Conservation (phyloP, 2,888 invertebrate genomes). For the Campopleginae sp. region DNA sequence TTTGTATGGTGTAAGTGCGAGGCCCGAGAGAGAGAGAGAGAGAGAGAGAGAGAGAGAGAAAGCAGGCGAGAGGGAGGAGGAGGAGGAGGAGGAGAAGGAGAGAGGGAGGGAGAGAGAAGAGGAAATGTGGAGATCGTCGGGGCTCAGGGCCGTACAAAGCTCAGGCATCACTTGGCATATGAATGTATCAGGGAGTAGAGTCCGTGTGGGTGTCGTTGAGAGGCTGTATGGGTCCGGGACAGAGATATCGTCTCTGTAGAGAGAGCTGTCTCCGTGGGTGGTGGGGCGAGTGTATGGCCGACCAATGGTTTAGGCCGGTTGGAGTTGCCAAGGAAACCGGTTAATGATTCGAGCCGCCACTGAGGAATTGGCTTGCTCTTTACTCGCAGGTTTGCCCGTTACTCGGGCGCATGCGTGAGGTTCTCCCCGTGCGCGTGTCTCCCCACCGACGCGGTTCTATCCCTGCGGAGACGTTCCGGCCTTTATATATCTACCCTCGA, state of each 20-base stretch:
- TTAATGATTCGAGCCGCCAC: constrained; percentile 84
- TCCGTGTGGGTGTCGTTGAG: constrained; percentile 1
- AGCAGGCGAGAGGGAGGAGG: background rate
- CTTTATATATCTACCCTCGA: constrained; percentile 11
- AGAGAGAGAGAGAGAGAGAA: constrained; percentile 10
- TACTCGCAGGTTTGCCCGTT: constrained; percentile 65
- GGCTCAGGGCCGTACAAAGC: constrained; percentile 53
- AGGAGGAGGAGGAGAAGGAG: constrained; percentile 21
- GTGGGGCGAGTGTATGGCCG: constrained; percentile 74
- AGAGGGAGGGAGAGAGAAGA: background rate
- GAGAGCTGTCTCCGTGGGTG: constrained; percentile 58
- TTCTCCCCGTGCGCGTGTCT: constrained; percentile 18
- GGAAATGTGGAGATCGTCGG: constrained; percentile 32
- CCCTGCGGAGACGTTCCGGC: constrained; percentile 15
- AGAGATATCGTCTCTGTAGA: no score
- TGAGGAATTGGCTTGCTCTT: constrained; percentile 81
- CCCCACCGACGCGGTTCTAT: background rate
- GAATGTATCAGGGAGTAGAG: background rate
- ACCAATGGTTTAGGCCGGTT: constrained; percentile 81
- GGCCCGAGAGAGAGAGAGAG: constrained; percentile 4
- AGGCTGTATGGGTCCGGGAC: constrained; percentile 6
- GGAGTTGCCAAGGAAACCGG: constrained; percentile 84
- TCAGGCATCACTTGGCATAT: background rate
- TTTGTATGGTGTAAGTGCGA: background rate
- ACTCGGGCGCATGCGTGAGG: constrained; percentile 60